Evolutionary conservation across 2,888 invertebrate genomes (phyloP).

Genomic region (Clitarchus hookeri): DNA sequence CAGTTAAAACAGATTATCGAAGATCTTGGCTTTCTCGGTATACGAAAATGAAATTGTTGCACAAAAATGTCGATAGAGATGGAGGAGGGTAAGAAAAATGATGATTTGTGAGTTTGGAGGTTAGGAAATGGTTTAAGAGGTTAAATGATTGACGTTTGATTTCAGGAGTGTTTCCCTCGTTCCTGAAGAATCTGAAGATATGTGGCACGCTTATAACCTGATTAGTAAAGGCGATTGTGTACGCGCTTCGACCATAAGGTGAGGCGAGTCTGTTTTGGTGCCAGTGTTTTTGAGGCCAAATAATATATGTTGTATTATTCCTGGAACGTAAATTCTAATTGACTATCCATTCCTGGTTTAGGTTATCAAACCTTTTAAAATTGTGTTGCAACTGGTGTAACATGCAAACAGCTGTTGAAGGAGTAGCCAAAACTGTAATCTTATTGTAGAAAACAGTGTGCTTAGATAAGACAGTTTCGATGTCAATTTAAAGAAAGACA

Average conservation of each 20-base stretch:
- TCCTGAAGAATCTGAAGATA: conserved; percentile 96
- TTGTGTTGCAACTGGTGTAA: too few relatives aligned
- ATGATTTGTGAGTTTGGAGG: conserved; percentile 22
- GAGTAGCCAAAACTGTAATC: too few relatives aligned
- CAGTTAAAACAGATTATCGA: background rate
- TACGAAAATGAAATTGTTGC: conserved; percentile 75
- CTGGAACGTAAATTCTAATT: too few relatives aligned
- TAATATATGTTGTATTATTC: too few relatives aligned
- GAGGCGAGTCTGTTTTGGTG: conserved; percentile 48
- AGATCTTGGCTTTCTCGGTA: background rate
- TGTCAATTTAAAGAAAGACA: too few relatives aligned
- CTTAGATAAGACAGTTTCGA: too few relatives aligned
- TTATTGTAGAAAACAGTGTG: too few relatives aligned
- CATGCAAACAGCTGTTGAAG: too few relatives aligned
- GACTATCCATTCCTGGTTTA: too few relatives aligned
- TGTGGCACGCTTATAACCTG: conserved; percentile 99
- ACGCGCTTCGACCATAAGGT: conserved; percentile 86
- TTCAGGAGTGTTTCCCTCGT: conserved; percentile 78
- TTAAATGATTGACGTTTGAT: conserved; percentile 48
- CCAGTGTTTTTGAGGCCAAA: background rate
- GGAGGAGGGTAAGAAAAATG: conserved; percentile 76
- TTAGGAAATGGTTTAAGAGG: conserved; percentile 28
- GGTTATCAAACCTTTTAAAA: too few relatives aligned
- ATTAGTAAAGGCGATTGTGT: conserved; percentile 89
- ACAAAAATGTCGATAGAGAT: conserved; percentile 82